Conservation (phyloP, 2,888 invertebrate species). For the Automeris io region DNA sequence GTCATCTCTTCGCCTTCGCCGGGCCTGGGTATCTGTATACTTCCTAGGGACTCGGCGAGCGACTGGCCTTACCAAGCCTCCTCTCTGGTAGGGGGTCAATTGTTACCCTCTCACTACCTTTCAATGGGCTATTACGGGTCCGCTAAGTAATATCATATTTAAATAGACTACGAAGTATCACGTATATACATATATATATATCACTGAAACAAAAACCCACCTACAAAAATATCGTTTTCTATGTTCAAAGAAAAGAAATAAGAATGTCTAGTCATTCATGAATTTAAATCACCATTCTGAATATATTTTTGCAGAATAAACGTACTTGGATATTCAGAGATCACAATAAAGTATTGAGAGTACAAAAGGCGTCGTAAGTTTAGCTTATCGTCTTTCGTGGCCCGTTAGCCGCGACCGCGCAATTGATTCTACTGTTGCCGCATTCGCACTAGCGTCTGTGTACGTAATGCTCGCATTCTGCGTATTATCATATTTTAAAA, state of each 20-base stretch:
- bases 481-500: constrained; percentile 59
- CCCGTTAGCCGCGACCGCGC: constrained; percentile 61
- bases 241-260: constrained; percentile 7
- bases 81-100: too few species aligned
- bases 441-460: constrained; percentile 42
- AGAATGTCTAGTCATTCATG: constrained; percentile 9
- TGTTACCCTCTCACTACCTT: too few species aligned
- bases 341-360: constrained; percentile 52
- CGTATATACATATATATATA: neutral
- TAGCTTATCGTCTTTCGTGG: constrained; percentile 60
- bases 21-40: too few species aligned
- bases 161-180: too few species aligned
- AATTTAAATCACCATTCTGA: constrained; percentile 11
- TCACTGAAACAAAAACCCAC: constrained; percentile 1
- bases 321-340: constrained; percentile 29
- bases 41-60: too few species aligned
- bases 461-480: constrained; percentile 44
- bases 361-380: constrained; percentile 67
- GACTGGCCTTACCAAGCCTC: too few species aligned
- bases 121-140: too few species aligned
- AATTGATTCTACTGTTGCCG: constrained; percentile 56
- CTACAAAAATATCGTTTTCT: constrained; percentile 5
- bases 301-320: constrained; percentile 13
- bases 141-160: too few species aligned
- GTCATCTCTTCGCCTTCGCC: too few species aligned